Evolutionary conservation across 2,888 invertebrate genomes (phyloP), one percentile per base, ranked within the genome.

Genomic region (Pachydiplax longipennis): DNA sequence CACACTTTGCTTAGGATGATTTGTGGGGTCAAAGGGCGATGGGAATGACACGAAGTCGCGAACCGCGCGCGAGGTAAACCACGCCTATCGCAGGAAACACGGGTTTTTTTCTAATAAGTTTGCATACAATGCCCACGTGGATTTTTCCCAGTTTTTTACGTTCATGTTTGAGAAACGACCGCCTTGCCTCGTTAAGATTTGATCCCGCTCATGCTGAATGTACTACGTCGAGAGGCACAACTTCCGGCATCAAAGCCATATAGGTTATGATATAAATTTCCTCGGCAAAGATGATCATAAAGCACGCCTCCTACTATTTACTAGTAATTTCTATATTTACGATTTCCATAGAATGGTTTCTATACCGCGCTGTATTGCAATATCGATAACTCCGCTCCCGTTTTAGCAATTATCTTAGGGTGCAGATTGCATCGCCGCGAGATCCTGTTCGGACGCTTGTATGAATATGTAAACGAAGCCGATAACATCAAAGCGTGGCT

Each of bases 161-260:
- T n/a, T n/a, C 53, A 10, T 87, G 31, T 87, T 53, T 61, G 58
- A 61, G 40, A 87, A 87, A 87, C 37, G 87, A 65, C 87, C 87
- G 35, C n/a, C 58, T n/a, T 61, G 87, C 58, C 35, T 87, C 87
- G 87, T 87, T 87, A 87, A 58, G 83, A 83, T 53, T 61, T 87
- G 35, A 40, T 31, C 37, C 31, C 58, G 37, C 58, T 87, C 87
- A 37, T 37, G 58, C 8, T n/a, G 83, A 65, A 65, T 25, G 25
- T 10, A 10, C 10, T 44, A 10, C 10, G 44, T 6, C 10, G 44
- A 44, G 6, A 10, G 73, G 73, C 25, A 31, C 12, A 31, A 31
- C 8, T 31, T 73, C 73, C 31, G 31, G 73, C 25, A 73, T 8
- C 73, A 22, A 25, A 18, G 18, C 18, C 53, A 53, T 53, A 18